These are phyloP conservation scores for Nemoura dubitans DNA, from an alignment of 2,888 invertebrate genomes.

Conservation along the genomic window DNA sequence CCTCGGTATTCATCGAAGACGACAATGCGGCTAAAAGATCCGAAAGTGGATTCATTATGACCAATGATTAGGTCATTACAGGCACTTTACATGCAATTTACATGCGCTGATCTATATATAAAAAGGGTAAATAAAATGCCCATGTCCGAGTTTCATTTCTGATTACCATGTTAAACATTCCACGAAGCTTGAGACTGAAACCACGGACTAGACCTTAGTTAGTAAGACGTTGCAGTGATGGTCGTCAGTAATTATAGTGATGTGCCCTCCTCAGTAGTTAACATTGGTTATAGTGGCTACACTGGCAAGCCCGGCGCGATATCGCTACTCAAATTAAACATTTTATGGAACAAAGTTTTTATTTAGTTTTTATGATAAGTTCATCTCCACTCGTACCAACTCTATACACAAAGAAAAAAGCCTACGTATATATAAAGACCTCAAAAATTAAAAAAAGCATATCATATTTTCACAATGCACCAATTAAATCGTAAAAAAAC, in stretches of 20 bases:
- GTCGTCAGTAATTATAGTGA: not conserved
- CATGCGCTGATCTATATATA: not conserved
- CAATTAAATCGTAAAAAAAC: not conserved
- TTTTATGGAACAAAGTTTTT: conserved; percentile 4
- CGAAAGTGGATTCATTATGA: conserved; percentile 3
- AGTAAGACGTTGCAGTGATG: not conserved
- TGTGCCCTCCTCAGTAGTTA: not conserved
- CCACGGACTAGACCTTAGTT: not conserved
- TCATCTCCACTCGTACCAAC: not conserved
- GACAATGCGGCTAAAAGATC: not conserved
- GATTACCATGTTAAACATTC: not conserved
- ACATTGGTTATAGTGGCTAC: not conserved
- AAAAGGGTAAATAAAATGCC: not conserved
- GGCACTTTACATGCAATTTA: not conserved
- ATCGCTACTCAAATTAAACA: not conserved
- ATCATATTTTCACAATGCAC: not conserved
- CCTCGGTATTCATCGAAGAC: not conserved
- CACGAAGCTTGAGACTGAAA: not conserved
- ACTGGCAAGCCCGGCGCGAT: not conserved
- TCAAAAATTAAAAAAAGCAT: not conserved
- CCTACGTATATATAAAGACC: not conserved
- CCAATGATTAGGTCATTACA: not conserved
- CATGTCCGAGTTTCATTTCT: not conserved
- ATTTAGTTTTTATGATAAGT: not conserved
- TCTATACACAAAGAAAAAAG: not conserved